phyloP scores from a whole-genome alignment of 2,113 vertebrate species.

The Arvicanthis niloticus region DNA sequence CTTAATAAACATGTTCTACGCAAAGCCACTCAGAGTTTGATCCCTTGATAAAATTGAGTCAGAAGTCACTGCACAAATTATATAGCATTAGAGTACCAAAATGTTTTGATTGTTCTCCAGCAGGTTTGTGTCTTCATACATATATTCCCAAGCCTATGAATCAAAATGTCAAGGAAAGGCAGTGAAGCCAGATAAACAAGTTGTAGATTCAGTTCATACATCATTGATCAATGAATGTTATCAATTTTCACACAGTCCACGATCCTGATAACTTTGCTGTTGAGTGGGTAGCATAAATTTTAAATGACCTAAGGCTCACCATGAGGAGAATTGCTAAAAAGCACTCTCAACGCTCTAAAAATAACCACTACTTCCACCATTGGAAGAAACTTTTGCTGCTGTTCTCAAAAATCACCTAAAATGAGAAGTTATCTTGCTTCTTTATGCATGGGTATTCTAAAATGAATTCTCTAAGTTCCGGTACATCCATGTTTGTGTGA shows the following conservation, averaged over 20 bases:
- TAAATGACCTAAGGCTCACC: slow-evolving; percentile 59
- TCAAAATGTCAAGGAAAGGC: slow-evolving; percentile 61
- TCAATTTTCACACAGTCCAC: slow-evolving; percentile 65
- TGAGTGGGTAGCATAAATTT: slow-evolving; percentile 75
- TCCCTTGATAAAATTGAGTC: slow-evolving; percentile 21
- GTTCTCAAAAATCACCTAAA: slow-evolving; percentile 3
- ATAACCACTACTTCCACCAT: neutral
- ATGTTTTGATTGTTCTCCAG: slow-evolving; percentile 56
- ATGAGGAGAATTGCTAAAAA: slow-evolving; percentile 71
- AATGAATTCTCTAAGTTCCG: neutral
- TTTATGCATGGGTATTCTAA: neutral
- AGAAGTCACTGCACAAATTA: slow-evolving; percentile 24
- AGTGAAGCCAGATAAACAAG: slow-evolving; percentile 67
- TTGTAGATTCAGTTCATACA: slow-evolving; percentile 75
- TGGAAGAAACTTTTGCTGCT: slow-evolving; percentile 4
- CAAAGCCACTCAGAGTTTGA: slow-evolving; percentile 33
- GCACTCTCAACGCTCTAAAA: slow-evolving; percentile 25
- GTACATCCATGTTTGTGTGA: neutral
- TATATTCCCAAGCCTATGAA: slow-evolving; percentile 33
- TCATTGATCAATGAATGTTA: slow-evolving; percentile 78
- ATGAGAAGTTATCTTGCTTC: neutral
- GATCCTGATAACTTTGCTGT: slow-evolving; percentile 62
- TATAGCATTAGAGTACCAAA: slow-evolving; percentile 46
- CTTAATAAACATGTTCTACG: neutral
- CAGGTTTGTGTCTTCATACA: slow-evolving; percentile 42